Conservation (phyloP, 2,113 vertebrate genomes). For the Petroica traversi region DNA sequence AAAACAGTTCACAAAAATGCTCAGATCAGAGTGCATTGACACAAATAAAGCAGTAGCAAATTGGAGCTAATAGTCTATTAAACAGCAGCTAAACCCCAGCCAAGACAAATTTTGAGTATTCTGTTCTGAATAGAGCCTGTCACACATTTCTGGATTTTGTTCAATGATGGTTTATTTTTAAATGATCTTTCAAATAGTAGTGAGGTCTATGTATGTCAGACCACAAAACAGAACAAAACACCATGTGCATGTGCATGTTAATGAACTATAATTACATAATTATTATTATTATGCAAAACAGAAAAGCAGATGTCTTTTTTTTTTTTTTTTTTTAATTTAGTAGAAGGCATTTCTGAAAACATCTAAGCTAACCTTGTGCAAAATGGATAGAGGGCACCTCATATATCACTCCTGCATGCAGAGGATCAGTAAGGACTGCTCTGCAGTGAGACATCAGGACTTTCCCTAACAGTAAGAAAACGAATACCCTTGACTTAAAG, state of each 20-base stretch:
- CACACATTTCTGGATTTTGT: constrained; percentile 15
- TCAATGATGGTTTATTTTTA: constrained; percentile 43
- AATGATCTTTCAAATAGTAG: neutral
- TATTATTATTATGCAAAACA: constrained; percentile 41
- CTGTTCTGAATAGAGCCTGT: neutral
- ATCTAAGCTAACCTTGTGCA: neutral
- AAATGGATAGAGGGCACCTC: neutral
- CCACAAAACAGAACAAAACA: constrained; percentile 44
- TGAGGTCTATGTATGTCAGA: constrained; percentile 19
- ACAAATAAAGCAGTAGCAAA: constrained; percentile 22
- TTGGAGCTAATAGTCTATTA: constrained; percentile 11
- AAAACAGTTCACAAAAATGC: neutral
- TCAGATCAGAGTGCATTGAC: constrained; percentile 2
- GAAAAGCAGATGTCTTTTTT: constrained; percentile 28
- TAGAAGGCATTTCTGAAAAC: neutral
- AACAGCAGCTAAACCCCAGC: neutral
- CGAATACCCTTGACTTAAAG: neutral
- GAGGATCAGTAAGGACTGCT: neutral
- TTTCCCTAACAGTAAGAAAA: neutral
- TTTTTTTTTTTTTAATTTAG: neutral
- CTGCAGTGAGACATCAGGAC: neutral
- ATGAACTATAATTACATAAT: constrained; percentile 53
- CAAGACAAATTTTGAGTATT: constrained; percentile 23
- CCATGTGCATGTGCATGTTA: constrained; percentile 11
- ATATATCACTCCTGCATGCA: neutral